Conservation (phyloP, 2,888 invertebrate genomes). For the Oscheius sp. region DNA sequence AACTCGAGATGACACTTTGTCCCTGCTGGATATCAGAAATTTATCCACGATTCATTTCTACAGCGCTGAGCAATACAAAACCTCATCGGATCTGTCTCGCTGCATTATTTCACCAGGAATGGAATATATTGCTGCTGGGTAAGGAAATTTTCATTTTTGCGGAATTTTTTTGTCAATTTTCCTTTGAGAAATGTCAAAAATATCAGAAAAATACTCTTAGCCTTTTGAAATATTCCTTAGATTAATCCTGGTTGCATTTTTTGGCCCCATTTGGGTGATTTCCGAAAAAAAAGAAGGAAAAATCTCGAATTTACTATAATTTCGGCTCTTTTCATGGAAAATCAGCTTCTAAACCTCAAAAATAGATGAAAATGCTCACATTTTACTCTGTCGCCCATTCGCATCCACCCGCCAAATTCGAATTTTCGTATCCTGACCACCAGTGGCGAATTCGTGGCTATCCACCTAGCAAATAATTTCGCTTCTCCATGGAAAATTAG, state of each 20-base stretch:
- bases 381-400: slow-evolving; percentile 61
- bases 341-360: neutral
- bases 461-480: slow-evolving; percentile 94
- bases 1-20: slow-evolving; percentile 93
- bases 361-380: slow-evolving; percentile 39
- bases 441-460: slow-evolving; percentile 86
- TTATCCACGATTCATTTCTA: slow-evolving; percentile 88
- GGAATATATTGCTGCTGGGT: slow-evolving; percentile 51
- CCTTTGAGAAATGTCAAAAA: no score
- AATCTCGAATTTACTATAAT: no score
- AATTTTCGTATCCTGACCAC: slow-evolving; percentile 94
- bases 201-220: no score
- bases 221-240: no score
- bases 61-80: slow-evolving; percentile 89
- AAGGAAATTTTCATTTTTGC: no score
- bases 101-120: slow-evolving; percentile 59
- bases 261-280: no score
- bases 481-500: slow-evolving; percentile 80
- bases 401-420: slow-evolving; percentile 88
- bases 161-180: neutral
- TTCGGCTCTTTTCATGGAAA: no score
- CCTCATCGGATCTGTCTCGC: slow-evolving; percentile 60
- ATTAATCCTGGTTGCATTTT: no score
- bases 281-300: slow-evolving; percentile 1
- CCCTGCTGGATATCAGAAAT: slow-evolving; percentile 90